Evolutionary conservation across 1,140 invertebrate genomes (phyloP).

Genomic region (Theocolax elegans): DNA sequence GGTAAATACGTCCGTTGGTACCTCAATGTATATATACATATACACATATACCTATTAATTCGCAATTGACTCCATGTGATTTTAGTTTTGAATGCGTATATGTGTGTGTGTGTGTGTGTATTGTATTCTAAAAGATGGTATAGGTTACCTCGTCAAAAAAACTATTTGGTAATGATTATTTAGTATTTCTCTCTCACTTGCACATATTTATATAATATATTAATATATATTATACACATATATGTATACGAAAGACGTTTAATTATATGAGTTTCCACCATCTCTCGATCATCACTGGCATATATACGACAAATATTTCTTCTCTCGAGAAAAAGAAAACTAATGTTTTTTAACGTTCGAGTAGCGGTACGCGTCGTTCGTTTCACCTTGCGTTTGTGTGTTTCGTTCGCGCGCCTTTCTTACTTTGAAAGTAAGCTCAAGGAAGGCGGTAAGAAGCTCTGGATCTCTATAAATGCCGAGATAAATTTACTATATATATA

Average conservation of each 20-base stretch:
- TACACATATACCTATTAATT: constrained; percentile 54
- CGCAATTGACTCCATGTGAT: constrained; percentile 59
- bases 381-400: neutral
- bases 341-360: too few relatives aligned
- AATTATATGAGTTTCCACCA: constrained; percentile 29
- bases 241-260: too few relatives aligned
- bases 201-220: constrained; percentile 3
- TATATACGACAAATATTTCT: neutral
- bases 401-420: constrained; percentile 2
- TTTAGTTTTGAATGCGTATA: neutral
- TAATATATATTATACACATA: constrained; percentile 26
- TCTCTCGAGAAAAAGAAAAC: neutral
- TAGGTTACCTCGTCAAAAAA: constrained; percentile 46
- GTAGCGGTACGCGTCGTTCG: constrained; percentile 1
- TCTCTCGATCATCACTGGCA: constrained; percentile 36
- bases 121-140: constrained; percentile 48
- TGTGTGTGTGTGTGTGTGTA: neutral
- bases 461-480: constrained; percentile 20
- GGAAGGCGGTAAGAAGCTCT: constrained; percentile 36
- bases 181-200: constrained; percentile 40
- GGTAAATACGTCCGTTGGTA: too few relatives aligned
- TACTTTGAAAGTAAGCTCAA: constrained; percentile 18
- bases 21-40: neutral
- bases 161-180: constrained; percentile 24
- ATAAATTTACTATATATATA: neutral